Percentiles rank a stretch among this genome's conserved stretches.
Conservation (phyloP, 1,140 invertebrate species). For the Cydia fagiglandana region DNA sequence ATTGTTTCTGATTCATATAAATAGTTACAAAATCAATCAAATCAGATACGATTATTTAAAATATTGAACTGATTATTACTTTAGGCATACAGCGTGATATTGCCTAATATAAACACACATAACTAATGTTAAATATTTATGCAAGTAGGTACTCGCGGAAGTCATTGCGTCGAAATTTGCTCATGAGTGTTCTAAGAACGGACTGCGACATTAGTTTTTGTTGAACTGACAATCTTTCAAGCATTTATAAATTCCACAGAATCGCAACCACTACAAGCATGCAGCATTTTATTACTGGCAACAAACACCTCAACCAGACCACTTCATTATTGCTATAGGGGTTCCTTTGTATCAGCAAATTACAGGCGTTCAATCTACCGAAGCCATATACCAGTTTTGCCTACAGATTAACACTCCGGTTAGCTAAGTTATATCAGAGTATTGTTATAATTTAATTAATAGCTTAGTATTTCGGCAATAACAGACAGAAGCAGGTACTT, state of each 20-base stretch:
- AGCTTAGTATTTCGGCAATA: neutral
- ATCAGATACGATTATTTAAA: neutral
- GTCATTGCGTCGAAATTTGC: neutral
- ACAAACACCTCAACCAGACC: slow-evolving; percentile 28
- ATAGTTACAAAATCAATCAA: neutral
- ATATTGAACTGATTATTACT: neutral
- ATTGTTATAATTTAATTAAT: neutral
- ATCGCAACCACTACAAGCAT: slow-evolving; percentile 47
- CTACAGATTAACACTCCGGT: neutral
- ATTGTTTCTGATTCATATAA: neutral
- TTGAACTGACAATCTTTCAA: neutral
- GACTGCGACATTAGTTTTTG: neutral
- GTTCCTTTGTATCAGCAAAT: neutral
- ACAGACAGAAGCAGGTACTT: neutral
- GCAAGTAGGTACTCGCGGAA: too few relatives aligned
- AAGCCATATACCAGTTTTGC: slow-evolving; percentile 17
- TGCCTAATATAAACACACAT: too few relatives aligned
- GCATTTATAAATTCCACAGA: slow-evolving; percentile 46
- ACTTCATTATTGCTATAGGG: neutral
- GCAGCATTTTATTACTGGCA: slow-evolving; percentile 18
- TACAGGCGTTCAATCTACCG: slow-evolving; percentile 22
- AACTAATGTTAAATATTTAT: too few relatives aligned
- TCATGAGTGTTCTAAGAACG: neutral
- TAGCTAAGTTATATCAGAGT: neutral
- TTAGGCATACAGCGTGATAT: too few relatives aligned